Base-by-base conservation (phyloP, 1,140 invertebrate species). In the Campoletis sonorensis region DNA sequence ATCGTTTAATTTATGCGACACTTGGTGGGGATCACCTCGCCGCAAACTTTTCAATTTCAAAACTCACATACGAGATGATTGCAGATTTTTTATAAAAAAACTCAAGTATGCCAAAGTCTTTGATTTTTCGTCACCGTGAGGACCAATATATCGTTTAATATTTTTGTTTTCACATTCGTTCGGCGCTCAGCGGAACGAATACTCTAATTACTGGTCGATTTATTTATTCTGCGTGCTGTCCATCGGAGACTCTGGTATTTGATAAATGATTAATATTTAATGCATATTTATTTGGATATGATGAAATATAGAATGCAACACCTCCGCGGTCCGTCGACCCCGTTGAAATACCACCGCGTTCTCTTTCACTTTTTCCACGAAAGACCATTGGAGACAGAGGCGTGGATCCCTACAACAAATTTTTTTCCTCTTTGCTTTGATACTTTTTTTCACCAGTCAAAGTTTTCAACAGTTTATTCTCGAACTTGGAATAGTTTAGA, bases 301-400 rank as follows among this genome's bases (percentile, higher is more conserved):
- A 27, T 26, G 23, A 67, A 67, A 67, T 26, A 67, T 27, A 77
- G 64, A 77, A 77, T 33, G 27, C 26, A 54, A 45, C 72, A 49
- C 72, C 72, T 75, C 72, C 72, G 72, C 72, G 72, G 72, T 75
- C 72, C 72, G 72, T 75, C 72, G 72, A 75, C 72, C 72, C 72
- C 72, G 72, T 75, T 75, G 72, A 75, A 75, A 75, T 75, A 75
- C 72, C 72, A 54, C 49, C 67, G 11, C 18, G 16, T 30, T 45
- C 72, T 75, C 72, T 75, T 75, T 75, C 72, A 75, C 72, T 75
- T 54, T 23, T 75, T 54, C 72, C 49, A 75, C 72, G 72, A 75
- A 75, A 54, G 72, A 2, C 45, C 40, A 4, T 3, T 3, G 15
- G 15, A 54, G 13, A n/a, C 26, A 33, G 67, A 70, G 67, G 67